Conservation (phyloP, 2,113 vertebrate genomes). For the Progne subis region DNA sequence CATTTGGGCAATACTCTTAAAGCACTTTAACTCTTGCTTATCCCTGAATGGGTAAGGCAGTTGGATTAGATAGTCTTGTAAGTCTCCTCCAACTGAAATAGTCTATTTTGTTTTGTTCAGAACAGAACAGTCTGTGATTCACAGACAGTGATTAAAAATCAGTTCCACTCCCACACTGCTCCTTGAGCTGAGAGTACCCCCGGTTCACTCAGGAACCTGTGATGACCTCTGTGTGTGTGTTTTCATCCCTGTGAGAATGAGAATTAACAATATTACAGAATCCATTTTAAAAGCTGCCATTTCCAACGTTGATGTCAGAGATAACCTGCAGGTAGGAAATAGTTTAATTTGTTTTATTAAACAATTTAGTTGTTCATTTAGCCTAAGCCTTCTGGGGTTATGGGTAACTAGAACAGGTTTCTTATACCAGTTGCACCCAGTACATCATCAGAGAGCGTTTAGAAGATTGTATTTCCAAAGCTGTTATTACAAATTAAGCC, state of each 20-base stretch:
- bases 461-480: neutral
- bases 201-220: rapidly evolving
- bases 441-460: neutral
- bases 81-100: neutral
- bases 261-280: neutral
- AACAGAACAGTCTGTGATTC: too few relatives aligned
- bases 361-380: neutral
- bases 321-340: neutral
- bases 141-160: neutral
- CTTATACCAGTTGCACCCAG: neutral
- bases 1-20: neutral
- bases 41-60: neutral
- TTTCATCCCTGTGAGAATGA: neutral
- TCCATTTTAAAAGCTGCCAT: neutral
- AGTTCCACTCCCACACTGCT: neutral
- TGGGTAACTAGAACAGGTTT: neutral
- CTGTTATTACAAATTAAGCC: neutral
- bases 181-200: too few relatives aligned
- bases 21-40: neutral
- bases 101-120: neutral
- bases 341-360: neutral
- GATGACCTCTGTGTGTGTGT: neutral
- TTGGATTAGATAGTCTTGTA: neutral
- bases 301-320: neutral
- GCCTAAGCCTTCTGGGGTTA: neutral